Evolutionary conservation across 2,113 vertebrate species (phyloP).

Genomic region (Syngnathus typhle): DNA sequence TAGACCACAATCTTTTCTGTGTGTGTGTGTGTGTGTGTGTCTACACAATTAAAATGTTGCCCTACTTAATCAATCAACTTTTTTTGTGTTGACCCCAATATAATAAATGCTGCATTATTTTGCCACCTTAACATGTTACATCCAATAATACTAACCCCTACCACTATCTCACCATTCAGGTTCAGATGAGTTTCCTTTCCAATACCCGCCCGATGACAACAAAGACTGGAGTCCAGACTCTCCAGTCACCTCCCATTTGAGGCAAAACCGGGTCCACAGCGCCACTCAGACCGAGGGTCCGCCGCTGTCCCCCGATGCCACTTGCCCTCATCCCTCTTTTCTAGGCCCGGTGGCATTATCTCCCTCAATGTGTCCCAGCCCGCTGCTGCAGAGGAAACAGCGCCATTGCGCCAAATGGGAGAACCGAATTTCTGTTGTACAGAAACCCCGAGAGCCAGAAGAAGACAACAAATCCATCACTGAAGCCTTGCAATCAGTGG

Average conservation of each 20-base stretch:
- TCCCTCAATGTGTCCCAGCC: slow-evolving; percentile 77
- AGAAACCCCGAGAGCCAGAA: slow-evolving; percentile 72
- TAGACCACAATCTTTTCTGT: not conserved
- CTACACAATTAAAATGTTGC: no score
- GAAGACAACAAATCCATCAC: slow-evolving; percentile 72
- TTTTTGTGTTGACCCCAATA: not conserved
- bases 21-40: not conserved
- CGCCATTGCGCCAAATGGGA: slow-evolving; percentile 89
- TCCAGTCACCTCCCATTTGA: slow-evolving; percentile 68
- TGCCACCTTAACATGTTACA: no score
- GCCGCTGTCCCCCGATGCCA: slow-evolving; percentile 45
- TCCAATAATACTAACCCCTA: not conserved
- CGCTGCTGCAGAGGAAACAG: slow-evolving; percentile 77
- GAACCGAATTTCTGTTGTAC: slow-evolving; percentile 77
- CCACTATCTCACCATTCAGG: slow-evolving; percentile 43
- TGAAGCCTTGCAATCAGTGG: slow-evolving; percentile 82
- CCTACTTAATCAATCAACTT: no score
- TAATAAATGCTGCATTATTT: not conserved
- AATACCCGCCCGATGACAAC: slow-evolving; percentile 74
- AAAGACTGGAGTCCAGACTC: slow-evolving; percentile 83
- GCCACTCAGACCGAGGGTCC: slow-evolving; percentile 82
- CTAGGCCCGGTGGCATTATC: slow-evolving; percentile 54
- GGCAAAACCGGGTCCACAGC: slow-evolving; percentile 71
- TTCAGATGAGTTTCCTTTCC: slow-evolving; percentile 79
- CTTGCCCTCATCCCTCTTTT: slow-evolving; percentile 56